These are phyloP conservation scores for Cactoblastis cactorum DNA, from an alignment of 2,888 invertebrate genomes.

Conservation along the genomic window DNA sequence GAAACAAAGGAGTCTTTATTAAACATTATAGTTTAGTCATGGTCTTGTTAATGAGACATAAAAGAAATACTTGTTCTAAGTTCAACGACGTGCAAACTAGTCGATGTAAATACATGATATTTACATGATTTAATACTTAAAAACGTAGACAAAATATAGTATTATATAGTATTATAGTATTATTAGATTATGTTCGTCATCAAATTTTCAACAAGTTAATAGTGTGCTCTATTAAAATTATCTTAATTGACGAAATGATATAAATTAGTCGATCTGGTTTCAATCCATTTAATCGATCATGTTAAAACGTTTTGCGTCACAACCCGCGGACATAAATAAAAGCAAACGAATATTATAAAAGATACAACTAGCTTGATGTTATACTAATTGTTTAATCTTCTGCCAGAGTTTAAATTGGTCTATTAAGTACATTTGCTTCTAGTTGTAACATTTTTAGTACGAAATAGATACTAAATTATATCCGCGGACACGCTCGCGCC, in stretches of 20 bases:
- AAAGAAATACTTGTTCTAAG: conserved; percentile 30
- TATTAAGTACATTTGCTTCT: too few species aligned
- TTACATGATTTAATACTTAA: neutral
- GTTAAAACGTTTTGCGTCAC: conserved; percentile 5
- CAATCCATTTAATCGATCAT: neutral
- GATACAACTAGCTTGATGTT: neutral
- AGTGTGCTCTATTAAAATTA: neutral
- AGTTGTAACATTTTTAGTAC: too few species aligned
- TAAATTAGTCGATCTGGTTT: conserved; percentile 17
- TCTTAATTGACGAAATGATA: conserved; percentile 15
- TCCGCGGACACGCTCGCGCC: too few species aligned
- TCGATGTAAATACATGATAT: conserved; percentile 14
- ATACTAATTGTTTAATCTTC: too few species aligned
- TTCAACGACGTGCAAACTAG: conserved; percentile 7
- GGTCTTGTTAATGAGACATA: conserved; percentile 24
- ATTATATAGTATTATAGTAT: neutral
- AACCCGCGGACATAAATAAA: neutral
- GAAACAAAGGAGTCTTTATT: conserved; percentile 32
- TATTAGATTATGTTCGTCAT: neutral
- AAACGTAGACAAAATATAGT: neutral
- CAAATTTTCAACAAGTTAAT: neutral
- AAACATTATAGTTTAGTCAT: conserved; percentile 24
- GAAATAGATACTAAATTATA: too few species aligned
- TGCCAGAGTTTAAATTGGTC: too few species aligned
- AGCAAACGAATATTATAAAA: neutral